A percentile compares a stretch with the other conserved stretches of the same genome.
These are phyloP conservation scores for Julus scandinavius DNA, from an alignment of 2,888 invertebrate species.

Conservation along the genomic window DNA sequence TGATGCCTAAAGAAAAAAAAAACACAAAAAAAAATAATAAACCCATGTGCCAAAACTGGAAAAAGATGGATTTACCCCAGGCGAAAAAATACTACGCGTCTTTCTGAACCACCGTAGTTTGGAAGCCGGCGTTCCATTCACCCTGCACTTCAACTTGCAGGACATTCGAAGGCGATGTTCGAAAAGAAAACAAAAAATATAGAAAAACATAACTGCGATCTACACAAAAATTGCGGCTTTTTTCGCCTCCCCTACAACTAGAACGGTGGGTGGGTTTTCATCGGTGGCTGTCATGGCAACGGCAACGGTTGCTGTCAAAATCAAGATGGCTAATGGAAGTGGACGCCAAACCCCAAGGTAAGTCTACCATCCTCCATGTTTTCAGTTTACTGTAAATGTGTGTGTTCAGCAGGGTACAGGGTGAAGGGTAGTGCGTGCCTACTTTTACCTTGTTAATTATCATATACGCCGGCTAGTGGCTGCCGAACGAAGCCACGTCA, in stretches of 20 bases:
- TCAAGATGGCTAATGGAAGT: constrained; percentile 1
- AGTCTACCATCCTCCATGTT: neutral
- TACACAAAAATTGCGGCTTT: neutral
- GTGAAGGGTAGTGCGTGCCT: neutral
- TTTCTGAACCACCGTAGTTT: neutral
- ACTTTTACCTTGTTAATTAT: neutral
- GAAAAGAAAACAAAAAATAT: neutral
- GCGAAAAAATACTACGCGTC: neutral
- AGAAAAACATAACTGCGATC: neutral
- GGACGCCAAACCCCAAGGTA: neutral
- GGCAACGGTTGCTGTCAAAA: neutral
- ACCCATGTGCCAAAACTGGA: neutral
- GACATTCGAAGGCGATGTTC: neutral
- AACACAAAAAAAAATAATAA: neutral
- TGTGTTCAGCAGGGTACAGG: neutral
- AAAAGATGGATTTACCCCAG: neutral
- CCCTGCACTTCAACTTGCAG: neutral
- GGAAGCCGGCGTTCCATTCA: neutral
- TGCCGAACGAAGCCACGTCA: neutral
- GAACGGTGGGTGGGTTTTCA: neutral
- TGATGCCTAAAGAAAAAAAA: neutral
- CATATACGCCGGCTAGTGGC: neutral
- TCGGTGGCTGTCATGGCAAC: neutral
- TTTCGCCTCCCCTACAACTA: neutral
- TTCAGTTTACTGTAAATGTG: neutral